Conservation (phyloP, 1,140 invertebrate species). For the Aphelenchoides fujianensis region DNA sequence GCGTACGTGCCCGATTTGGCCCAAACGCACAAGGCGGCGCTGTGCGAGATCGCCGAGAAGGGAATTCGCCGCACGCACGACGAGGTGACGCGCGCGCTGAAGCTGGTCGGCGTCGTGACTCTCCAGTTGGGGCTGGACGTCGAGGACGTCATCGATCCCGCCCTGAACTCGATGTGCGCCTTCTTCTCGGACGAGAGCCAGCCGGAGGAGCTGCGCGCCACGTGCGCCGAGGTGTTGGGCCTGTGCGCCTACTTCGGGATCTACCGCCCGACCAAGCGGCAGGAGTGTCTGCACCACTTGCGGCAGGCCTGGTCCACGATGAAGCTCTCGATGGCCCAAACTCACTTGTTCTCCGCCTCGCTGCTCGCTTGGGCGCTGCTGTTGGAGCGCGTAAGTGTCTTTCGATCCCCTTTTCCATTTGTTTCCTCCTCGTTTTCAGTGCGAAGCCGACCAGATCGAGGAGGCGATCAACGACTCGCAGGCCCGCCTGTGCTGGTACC, state of each 20-base stretch:
- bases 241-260: conserved; percentile 44
- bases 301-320: conserved; percentile 33
- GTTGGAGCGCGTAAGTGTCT: conserved; percentile 32
- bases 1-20: conserved; percentile 41
- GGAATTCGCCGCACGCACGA: conserved; percentile 45
- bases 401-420: conserved; percentile 2
- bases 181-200: neutral
- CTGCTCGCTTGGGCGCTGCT: conserved; percentile 39
- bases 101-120: conserved; percentile 33
- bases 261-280: conserved; percentile 40
- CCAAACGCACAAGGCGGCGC: conserved; percentile 37
- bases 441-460: conserved; percentile 31
- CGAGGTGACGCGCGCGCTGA: conserved; percentile 33
- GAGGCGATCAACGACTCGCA: conserved; percentile 37
- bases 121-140: conserved; percentile 34
- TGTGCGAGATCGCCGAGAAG: conserved; percentile 43
- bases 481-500: conserved; percentile 37
- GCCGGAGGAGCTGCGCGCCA: conserved; percentile 4
- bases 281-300: conserved; percentile 36
- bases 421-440: conserved; percentile 29
- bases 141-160: conserved; percentile 7
- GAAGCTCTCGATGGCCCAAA: conserved; percentile 16
- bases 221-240: conserved; percentile 37
- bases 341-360: conserved; percentile 38
- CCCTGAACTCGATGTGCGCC: neutral